phyloP scores from a whole-genome alignment of 2,888 invertebrate species.

The Drosophila acutilabella region DNA sequence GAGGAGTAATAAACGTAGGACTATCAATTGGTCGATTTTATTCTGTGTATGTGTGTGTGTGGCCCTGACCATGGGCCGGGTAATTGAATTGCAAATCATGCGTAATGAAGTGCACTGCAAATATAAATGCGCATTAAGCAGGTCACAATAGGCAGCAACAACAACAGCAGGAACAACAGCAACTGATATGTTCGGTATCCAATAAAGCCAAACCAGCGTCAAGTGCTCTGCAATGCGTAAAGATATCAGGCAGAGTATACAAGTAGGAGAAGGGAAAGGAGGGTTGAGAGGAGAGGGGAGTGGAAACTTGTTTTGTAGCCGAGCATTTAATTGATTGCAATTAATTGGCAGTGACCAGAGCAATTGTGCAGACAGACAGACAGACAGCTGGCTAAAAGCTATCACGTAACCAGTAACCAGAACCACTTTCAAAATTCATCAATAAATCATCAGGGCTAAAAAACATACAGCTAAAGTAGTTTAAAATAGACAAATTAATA shows the following conservation, averaged over 20 bases:
- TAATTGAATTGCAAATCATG: slow-evolving; percentile 79
- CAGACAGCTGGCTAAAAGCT: slow-evolving; percentile 1
- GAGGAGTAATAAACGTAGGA: background rate
- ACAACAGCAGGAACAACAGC: slow-evolving; percentile 13
- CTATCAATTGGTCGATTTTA: slow-evolving; percentile 2
- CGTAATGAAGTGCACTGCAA: slow-evolving; percentile 72
- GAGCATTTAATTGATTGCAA: slow-evolving; percentile 71
- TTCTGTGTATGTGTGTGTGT: slow-evolving; percentile 6
- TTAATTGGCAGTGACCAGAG: slow-evolving; percentile 63
- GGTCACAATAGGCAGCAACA: slow-evolving; percentile 28
- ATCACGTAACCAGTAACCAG: background rate
- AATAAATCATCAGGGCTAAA: too few relatives aligned
- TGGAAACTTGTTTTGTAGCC: background rate
- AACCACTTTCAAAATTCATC: background rate
- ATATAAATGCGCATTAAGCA: slow-evolving; percentile 58
- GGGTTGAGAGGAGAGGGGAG: background rate
- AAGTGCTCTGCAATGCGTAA: slow-evolving; percentile 27
- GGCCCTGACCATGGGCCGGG: slow-evolving; percentile 42
- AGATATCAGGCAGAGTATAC: background rate
- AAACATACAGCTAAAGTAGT: too few relatives aligned
- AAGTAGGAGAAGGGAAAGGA: background rate
- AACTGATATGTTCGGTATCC: slow-evolving; percentile 5
- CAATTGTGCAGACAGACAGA: slow-evolving; percentile 4
- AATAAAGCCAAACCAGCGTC: slow-evolving; percentile 26
- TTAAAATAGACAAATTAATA: too few relatives aligned